Base-by-base conservation (phyloP, 2,797 vertebrate genomes). In the Rhabdomys pumilio region DNA sequence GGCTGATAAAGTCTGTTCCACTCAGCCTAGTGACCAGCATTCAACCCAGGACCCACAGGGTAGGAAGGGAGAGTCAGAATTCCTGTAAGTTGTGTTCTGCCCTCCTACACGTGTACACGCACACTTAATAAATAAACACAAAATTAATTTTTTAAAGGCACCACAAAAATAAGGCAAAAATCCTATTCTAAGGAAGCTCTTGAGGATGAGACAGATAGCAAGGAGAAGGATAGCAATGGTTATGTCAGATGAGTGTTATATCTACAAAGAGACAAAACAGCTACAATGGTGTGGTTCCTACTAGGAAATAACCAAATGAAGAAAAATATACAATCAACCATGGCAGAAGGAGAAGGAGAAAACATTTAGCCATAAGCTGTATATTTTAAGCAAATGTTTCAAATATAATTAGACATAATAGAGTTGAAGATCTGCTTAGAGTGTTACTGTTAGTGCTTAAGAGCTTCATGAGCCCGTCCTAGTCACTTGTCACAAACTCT, bases 301-400 rank as follows among this genome's bases (percentile, higher is more conserved):
- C n/a, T 29, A 75, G 44, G 2, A 86, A 13, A 76, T 24, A 93
- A 93, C 63, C 53, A 91, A 81, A 88, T 13, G 44, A 91, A 91
- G n/a, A 72, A 89, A 94, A 88, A 26, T 47, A 63, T 38, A 82
- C n/a, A 29, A 86, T n/a, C 59, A 86, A 84, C 15, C 77, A 81
- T 91, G 81, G 80, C 77, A 93, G 73, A 29, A 79, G 83, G 15
- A 41, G 55, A 92, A 26, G 6, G 31, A 63, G 9, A 38, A n/a
- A 85, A 38, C 47, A 29, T 76, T 57, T 69, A 63, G 29, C 17
- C 19, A 20, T 0, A 83, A 82, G 34, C 65, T 83, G 14, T 50
- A 57, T 57, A 75, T 86, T 96, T 97, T 38, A 97, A 88, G 44
- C 83, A 55, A 93, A 80, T 77, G 80, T 65, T 65, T 94, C 76